Conservation (phyloP, 1,140 invertebrate genomes). For the Penaeus indicus region DNA sequence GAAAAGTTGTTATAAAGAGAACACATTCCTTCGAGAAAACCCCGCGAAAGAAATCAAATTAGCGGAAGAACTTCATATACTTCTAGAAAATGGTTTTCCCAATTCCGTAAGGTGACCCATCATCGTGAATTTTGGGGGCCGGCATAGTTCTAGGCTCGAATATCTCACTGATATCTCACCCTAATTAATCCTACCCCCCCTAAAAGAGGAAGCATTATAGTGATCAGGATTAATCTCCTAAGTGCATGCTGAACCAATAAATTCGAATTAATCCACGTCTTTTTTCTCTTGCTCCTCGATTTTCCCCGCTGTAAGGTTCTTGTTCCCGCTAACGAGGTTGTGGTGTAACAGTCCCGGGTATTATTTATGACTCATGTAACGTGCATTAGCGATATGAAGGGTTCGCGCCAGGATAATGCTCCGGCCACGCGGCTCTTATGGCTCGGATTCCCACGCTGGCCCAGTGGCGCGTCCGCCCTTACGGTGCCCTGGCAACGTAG, state of each 20-base stretch:
- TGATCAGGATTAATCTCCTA: conserved; percentile 62
- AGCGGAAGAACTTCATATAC: background rate
- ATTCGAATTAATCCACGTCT: conserved; percentile 61
- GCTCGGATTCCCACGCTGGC: background rate
- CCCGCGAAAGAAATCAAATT: background rate
- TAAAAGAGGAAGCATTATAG: conserved; percentile 44
- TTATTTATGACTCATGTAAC: conserved; percentile 63
- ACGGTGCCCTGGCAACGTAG: background rate
- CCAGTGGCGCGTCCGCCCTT: conserved; percentile 10
- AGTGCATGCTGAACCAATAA: conserved; percentile 64
- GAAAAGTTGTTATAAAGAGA: too few relatives aligned
- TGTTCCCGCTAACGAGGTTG: conserved; percentile 63
- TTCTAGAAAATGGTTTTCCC: conserved; percentile 12
- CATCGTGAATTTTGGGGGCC: conserved; percentile 24
- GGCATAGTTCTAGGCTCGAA: conserved; percentile 33
- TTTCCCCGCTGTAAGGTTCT: conserved; percentile 46
- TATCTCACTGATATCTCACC: conserved; percentile 49
- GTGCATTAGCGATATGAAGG: conserved; percentile 64
- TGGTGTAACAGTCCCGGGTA: conserved; percentile 61
- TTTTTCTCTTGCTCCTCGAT: background rate
- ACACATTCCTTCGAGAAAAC: too few relatives aligned
- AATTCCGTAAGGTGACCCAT: conserved; percentile 3
- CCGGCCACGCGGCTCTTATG: background rate
- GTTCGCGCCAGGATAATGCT: conserved; percentile 42
- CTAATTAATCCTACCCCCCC: conserved; percentile 56